Percentiles rank a stretch among this genome's conserved stretches.
Conservation (phyloP, 2,113 vertebrate genomes). For the Ciconia maguari region DNA sequence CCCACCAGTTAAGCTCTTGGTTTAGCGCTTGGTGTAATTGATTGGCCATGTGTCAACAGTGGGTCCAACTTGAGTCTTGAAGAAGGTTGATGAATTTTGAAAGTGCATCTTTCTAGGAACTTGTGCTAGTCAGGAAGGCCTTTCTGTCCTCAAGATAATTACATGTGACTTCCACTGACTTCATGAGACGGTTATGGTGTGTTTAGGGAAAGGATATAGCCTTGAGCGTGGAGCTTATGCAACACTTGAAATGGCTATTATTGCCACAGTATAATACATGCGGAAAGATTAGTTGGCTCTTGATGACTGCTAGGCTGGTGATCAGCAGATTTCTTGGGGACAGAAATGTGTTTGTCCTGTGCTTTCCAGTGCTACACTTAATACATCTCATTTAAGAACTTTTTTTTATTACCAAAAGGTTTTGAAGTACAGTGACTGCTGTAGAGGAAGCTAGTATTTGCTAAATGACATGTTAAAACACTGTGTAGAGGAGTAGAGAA, state of each 20-base stretch:
- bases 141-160: not conserved
- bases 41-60: accelerated
- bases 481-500: not conserved
- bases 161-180: not conserved
- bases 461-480: not conserved
- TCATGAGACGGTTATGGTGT: accelerated
- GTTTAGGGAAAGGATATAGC: not conserved
- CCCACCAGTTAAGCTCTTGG: accelerated
- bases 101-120: not conserved
- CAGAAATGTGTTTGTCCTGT: not conserved
- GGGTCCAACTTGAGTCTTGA: not conserved
- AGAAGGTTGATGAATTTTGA: not conserved
- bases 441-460: not conserved
- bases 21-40: not conserved
- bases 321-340: not conserved
- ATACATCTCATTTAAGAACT: not conserved
- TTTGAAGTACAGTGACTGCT: not conserved
- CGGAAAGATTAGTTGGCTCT: not conserved
- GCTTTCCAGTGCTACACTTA: not conserved
- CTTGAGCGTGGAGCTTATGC: not conserved
- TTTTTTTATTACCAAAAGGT: not conserved
- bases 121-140: not conserved
- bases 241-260: not conserved
- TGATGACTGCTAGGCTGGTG: not conserved
- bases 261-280: not conserved